phyloP scores from a whole-genome alignment of 2,888 invertebrate species.

The Anticlea derivata region DNA sequence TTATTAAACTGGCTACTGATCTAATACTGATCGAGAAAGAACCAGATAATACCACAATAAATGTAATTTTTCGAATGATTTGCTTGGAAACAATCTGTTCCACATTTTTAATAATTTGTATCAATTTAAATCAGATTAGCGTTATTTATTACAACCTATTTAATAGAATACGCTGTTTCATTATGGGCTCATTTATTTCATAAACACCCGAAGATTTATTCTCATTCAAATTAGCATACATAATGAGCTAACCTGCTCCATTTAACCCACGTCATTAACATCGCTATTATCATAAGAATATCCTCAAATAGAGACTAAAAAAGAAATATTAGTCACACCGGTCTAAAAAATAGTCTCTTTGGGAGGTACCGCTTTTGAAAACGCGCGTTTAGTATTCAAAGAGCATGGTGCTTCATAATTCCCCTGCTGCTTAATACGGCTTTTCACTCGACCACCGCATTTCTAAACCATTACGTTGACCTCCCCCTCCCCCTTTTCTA shows the following conservation, averaged over 20 bases:
- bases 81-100: no score
- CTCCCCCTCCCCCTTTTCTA: conserved; percentile 40
- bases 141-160: conserved; percentile 1
- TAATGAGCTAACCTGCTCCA: conserved; percentile 27
- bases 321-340: conserved; percentile 55
- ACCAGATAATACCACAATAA: no score
- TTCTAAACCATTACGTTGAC: conserved; percentile 54
- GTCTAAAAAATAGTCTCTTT: conserved; percentile 33
- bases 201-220: conserved; percentile 16
- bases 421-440: conserved; percentile 76
- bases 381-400: conserved; percentile 75
- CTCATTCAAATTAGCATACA: conserved; percentile 25
- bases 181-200: background rate
- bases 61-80: no score
- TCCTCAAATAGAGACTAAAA: conserved; percentile 36
- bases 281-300: conserved; percentile 64
- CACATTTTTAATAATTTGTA: no score
- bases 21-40: no score
- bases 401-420: conserved; percentile 78
- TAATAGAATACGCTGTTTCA: background rate
- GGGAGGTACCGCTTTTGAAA: conserved; percentile 54
- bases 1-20: no score
- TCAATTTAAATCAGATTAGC: conserved; percentile 8
- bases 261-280: conserved; percentile 25
- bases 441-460: conserved; percentile 70